phyloP scores from a whole-genome alignment of 1,140 invertebrate genomes.

The Mya arenaria region DNA sequence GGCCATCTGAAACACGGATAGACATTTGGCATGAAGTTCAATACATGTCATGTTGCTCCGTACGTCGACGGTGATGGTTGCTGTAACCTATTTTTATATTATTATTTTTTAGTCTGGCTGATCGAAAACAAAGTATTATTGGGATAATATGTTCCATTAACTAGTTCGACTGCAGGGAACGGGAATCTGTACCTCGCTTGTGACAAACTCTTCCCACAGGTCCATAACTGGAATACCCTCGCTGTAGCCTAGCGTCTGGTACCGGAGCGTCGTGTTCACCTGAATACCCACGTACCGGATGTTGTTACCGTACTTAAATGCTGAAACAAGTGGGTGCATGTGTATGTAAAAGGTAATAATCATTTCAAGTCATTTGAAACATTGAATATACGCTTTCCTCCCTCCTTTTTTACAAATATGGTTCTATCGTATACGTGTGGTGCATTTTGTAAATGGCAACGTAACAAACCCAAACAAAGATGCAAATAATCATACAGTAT shows the following conservation, averaged over 20 bases:
- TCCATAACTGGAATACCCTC: conserved; percentile 66
- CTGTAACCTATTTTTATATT: not conserved
- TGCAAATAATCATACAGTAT: no score
- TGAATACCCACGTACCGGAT: conserved; percentile 62
- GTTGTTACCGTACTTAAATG: conserved; percentile 56
- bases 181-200: conserved; percentile 47
- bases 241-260: conserved; percentile 53
- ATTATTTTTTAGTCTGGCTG: not conserved
- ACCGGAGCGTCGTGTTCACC: conserved; percentile 62
- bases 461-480: no score
- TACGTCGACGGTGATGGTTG: no score
- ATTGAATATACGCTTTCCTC: no score
- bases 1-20: conserved; percentile 47
- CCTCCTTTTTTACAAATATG: no score
- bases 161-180: not conserved
- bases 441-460: no score
- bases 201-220: conserved; percentile 67
- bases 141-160: not conserved
- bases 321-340: not conserved
- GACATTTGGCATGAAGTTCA: no score
- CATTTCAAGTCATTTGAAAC: no score
- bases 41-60: no score
- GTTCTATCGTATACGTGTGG: no score
- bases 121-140: not conserved
- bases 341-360: no score